These are phyloP conservation scores for Drosophila elegans DNA, from an alignment of 1,140 invertebrate species.

Conservation along the genomic window DNA sequence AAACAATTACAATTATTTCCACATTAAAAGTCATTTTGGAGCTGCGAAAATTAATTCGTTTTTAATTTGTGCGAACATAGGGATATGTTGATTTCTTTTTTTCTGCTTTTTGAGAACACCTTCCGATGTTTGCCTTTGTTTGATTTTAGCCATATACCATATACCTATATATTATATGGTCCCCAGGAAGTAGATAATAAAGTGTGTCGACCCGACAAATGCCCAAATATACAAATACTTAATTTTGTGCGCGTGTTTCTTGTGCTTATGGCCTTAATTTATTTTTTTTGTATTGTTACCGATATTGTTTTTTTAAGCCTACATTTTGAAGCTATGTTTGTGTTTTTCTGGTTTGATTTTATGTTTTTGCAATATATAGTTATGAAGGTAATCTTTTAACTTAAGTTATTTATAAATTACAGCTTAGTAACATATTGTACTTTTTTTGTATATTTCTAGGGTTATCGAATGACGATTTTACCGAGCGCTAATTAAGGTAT, in stretches of 20 bases:
- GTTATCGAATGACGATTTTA: too few species aligned
- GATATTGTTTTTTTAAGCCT: background rate
- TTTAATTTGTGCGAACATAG: constrained; percentile 28
- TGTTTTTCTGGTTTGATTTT: too few species aligned
- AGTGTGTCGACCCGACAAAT: constrained; percentile 29
- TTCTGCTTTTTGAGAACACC: constrained; percentile 6
- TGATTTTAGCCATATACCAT: constrained; percentile 13
- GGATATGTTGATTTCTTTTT: constrained; percentile 1
- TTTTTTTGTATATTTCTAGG: too few species aligned
- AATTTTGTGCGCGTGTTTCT: background rate
- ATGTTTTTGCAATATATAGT: too few species aligned
- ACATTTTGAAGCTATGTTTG: too few species aligned
- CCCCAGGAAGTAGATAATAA: constrained; percentile 42
- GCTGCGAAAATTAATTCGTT: constrained; percentile 43
- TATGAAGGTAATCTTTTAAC: too few species aligned
- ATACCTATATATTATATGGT: background rate
- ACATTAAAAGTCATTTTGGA: constrained; percentile 31
- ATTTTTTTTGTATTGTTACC: background rate
- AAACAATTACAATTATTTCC: constrained; percentile 43
- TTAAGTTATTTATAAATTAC: too few species aligned
- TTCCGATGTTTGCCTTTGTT: constrained; percentile 15
- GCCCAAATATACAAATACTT: constrained; percentile 11
- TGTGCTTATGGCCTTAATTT: background rate
- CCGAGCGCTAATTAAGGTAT: too few species aligned
- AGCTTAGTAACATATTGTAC: too few species aligned